Base-by-base conservation (phyloP, 2,888 invertebrate genomes). In the Drosophila mettleri region DNA sequence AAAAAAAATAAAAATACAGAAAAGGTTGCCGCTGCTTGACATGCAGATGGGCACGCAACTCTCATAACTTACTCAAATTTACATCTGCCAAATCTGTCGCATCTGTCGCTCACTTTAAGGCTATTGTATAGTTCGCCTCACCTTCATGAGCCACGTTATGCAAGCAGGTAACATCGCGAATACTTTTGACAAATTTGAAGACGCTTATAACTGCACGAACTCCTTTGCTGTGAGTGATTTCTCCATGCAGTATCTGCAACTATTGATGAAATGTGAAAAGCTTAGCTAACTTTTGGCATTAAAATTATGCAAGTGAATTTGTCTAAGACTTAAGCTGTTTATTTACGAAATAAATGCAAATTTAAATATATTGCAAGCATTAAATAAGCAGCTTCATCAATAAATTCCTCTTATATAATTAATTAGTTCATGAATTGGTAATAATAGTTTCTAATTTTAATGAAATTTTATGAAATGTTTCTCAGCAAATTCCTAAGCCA, bases 51-150 rank as follows among this genome's bases (percentile, higher is more conserved):
- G 62, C 48, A 52, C 58, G 57, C 69, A 45, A 24, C 27, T 43
- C 41, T 38, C 64, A 69, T 85, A 67, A 87, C 71, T 82, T 79
- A 74, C 59, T 51, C 70, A 55, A 74, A 71, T 85, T 76, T 69
- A 76, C 76, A 79, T 67, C 24, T 34, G 34, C 12, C 33, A 62
- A 74, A 74, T 86, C 58, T 52, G 48, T 34, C 45, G 29, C 27
- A 53, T 60, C 39, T 58, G 45, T 18, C 31, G 12, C 39, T 16
- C 36, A 31, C 52, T 34, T 65, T 22, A 41, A 52, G 41, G 46
- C 51, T 53, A 64, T 48, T 62, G 62, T 53, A 51, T 49, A 46
- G 18, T 38, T 39, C 2, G 10, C 38, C 16, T 24, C 3, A 33
- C 18, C 34, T 36, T 9, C 38, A 36, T 20, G 8, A 20, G 36